These are phyloP conservation scores for Rhopilema esculentum DNA, from an alignment of 30 jellyfish, hydroid and myxozoan species.

Conservation along the genomic window DNA sequence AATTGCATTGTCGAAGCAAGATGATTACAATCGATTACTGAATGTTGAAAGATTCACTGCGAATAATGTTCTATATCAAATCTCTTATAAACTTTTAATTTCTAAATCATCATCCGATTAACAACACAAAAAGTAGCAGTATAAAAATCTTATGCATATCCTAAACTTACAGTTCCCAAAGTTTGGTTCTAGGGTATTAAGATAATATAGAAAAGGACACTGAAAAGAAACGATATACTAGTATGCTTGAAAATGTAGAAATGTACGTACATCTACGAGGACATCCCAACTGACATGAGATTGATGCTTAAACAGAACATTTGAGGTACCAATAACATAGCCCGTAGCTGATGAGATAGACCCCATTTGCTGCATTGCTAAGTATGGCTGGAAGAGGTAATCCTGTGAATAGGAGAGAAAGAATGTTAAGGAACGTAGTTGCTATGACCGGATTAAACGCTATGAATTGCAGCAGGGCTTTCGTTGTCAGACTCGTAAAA, in stretches of 20 bases:
- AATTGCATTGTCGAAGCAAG: too few species aligned
- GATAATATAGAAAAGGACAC: neutral
- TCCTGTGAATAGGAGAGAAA: conserved; percentile 82
- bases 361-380: conserved; percentile 92
- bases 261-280: conserved; percentile 77
- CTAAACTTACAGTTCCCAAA: too few species aligned
- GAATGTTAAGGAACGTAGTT: neutral
- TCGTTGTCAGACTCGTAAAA: too few species aligned
- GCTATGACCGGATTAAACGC: too few species aligned
- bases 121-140: neutral
- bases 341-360: conserved; percentile 53
- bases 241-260: neutral
- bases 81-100: too few species aligned
- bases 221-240: neutral
- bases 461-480: too few species aligned
- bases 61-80: too few species aligned
- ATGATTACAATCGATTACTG: too few species aligned
- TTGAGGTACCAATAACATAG: conserved; percentile 84
- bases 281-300: conserved; percentile 84
- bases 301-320: conserved; percentile 80
- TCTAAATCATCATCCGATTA: too few species aligned
- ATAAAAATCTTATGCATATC: too few species aligned
- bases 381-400: conserved; percentile 83
- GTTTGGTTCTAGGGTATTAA: neutral
- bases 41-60: too few species aligned